Evolutionary conservation across 2,888 invertebrate genomes (phyloP).

Genomic region (Vanessa cardui): DNA sequence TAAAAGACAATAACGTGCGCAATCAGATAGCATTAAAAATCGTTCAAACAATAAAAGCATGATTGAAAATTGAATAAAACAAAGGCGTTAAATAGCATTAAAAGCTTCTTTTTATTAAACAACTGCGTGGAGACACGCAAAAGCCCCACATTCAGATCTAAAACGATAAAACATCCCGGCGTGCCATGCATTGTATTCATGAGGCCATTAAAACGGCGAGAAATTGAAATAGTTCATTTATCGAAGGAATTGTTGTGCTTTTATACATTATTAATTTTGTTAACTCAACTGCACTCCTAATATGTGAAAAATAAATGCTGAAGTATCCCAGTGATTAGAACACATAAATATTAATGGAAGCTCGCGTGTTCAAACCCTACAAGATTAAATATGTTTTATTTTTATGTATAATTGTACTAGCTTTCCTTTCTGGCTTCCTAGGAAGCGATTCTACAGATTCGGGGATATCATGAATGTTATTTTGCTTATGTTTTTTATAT

Average conservation of each 20-base stretch:
- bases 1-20: slow-evolving; percentile 3
- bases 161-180: slow-evolving; percentile 41
- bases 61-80: slow-evolving; percentile 4
- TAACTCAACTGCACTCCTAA: too few relatives aligned
- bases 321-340: too few relatives aligned
- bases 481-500: too few relatives aligned
- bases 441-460: too few relatives aligned
- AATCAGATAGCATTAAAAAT: not conserved
- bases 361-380: too few relatives aligned
- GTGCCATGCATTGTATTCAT: slow-evolving; percentile 41
- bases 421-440: too few relatives aligned
- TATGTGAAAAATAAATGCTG: too few relatives aligned
- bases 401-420: too few relatives aligned
- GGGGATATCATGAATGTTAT: too few relatives aligned
- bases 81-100: slow-evolving; percentile 19
- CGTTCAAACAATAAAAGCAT: not conserved
- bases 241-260: not conserved
- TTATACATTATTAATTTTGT: slow-evolving; percentile 2
- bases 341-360: too few relatives aligned
- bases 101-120: slow-evolving; percentile 13
- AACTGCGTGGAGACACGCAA: slow-evolving; percentile 41
- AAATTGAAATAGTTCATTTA: not conserved
- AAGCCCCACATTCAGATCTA: slow-evolving; percentile 39
- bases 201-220: slow-evolving; percentile 36
- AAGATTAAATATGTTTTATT: too few relatives aligned